Conservation (phyloP, 2,113 vertebrate genomes). For the Carollia perspicillata region DNA sequence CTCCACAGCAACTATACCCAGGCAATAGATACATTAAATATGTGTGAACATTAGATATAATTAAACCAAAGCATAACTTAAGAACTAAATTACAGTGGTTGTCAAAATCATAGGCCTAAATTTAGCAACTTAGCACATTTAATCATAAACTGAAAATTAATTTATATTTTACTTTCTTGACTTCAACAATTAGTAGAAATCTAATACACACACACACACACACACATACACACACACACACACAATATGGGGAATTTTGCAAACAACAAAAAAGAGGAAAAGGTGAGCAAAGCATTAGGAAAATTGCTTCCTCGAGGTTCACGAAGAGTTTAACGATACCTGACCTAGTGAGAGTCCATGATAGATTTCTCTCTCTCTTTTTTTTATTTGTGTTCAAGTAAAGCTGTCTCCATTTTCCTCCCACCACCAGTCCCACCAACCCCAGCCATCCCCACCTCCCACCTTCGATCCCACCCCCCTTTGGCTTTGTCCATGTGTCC, state of each 20-base stretch:
- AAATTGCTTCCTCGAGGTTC: not conserved
- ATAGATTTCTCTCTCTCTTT: not conserved
- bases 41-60: not conserved
- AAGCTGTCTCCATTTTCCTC: no score
- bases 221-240: no score
- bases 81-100: not conserved
- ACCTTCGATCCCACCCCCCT: no score
- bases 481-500: no score
- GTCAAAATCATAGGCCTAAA: not conserved
- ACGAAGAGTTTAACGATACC: not conserved
- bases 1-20: not conserved
- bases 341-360: not conserved
- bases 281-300: not conserved
- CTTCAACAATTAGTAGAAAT: constrained; percentile 16
- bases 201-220: not conserved
- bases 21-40: constrained; percentile 25
- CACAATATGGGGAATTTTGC: not conserved
- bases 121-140: not conserved
- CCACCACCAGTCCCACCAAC: no score
- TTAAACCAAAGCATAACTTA: constrained; percentile 30
- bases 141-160: constrained; percentile 11
- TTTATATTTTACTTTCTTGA: not conserved
- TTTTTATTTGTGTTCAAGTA: no score
- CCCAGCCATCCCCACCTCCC: no score
- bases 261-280: not conserved